phyloP scores from a whole-genome alignment of 2,113 vertebrate species.

The Platycercus adscitus region DNA sequence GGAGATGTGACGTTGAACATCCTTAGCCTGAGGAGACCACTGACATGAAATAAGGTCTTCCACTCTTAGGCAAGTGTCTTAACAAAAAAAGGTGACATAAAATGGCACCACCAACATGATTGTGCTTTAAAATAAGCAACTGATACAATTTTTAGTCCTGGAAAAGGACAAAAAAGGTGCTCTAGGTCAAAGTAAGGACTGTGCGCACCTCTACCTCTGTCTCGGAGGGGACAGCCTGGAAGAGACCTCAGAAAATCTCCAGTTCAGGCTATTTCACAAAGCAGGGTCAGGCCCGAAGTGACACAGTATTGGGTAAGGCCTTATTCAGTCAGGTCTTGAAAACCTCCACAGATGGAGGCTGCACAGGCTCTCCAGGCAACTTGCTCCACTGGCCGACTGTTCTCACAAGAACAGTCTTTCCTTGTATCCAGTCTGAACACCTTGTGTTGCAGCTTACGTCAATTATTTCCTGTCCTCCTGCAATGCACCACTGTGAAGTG shows the following conservation, averaged over 20 bases:
- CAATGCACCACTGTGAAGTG: neutral
- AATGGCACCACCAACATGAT: neutral
- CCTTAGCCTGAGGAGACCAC: neutral
- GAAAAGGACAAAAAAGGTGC: neutral
- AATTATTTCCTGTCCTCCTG: neutral
- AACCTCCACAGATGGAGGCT: neutral
- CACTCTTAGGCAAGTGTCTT: neutral
- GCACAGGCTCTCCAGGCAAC: neutral
- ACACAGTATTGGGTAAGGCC: neutral
- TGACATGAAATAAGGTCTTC: neutral
- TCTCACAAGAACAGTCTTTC: neutral
- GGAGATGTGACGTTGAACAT: neutral
- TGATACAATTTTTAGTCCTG: neutral
- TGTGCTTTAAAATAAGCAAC: neutral
- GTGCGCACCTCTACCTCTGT: neutral
- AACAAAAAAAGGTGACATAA: neutral
- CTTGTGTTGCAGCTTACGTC: neutral
- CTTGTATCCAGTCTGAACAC: neutral
- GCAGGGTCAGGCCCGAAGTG: neutral
- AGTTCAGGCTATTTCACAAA: neutral
- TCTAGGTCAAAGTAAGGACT: neutral
- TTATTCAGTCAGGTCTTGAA: neutral
- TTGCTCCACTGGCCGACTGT: neutral
- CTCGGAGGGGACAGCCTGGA: neutral
- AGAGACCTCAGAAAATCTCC: neutral